phyloP scores from a whole-genome alignment of 2,888 invertebrate genomes.

The Venustoraphidia nigricollis region DNA sequence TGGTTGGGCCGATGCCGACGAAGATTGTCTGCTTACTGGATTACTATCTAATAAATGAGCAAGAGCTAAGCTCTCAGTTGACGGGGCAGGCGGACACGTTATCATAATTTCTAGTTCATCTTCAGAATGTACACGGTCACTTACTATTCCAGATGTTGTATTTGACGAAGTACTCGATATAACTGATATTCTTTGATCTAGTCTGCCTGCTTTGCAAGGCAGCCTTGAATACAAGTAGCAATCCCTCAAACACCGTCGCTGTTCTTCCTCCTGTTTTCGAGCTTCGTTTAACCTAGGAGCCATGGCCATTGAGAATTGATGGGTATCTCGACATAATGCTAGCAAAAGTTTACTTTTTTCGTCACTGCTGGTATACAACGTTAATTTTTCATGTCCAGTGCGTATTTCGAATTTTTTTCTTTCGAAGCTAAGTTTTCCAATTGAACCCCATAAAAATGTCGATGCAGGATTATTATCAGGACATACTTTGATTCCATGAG shows the following conservation, averaged over 20 bases:
- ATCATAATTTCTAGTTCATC: constrained; percentile 86
- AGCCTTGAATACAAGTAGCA: constrained; percentile 55
- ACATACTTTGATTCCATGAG: constrained; percentile 80
- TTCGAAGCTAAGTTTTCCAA: constrained; percentile 90
- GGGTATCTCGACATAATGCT: constrained; percentile 78
- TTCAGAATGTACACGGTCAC: constrained; percentile 87
- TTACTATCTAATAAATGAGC: constrained; percentile 58
- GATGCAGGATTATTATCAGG: constrained; percentile 59
- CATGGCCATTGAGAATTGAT: constrained; percentile 90
- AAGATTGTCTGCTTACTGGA: constrained; percentile 39
- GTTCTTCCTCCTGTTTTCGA: constrained; percentile 68
- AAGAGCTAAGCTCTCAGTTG: constrained; percentile 69
- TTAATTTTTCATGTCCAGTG: constrained; percentile 74
- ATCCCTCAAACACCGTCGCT: constrained; percentile 38
- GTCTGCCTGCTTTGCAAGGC: constrained; percentile 17
- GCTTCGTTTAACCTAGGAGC: constrained; percentile 73
- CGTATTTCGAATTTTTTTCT: constrained; percentile 95
- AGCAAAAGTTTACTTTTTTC: constrained; percentile 86
- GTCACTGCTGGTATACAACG: constrained; percentile 81
- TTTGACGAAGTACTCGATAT: constrained; percentile 92
- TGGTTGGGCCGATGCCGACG: constrained; percentile 29
- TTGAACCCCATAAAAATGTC: constrained; percentile 83
- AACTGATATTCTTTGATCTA: constrained; percentile 72
- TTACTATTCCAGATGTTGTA: constrained; percentile 91
- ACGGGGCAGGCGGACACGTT: constrained; percentile 69